phyloP scores from a whole-genome alignment of 2,888 invertebrate genomes.

The Apodemia duryi region DNA sequence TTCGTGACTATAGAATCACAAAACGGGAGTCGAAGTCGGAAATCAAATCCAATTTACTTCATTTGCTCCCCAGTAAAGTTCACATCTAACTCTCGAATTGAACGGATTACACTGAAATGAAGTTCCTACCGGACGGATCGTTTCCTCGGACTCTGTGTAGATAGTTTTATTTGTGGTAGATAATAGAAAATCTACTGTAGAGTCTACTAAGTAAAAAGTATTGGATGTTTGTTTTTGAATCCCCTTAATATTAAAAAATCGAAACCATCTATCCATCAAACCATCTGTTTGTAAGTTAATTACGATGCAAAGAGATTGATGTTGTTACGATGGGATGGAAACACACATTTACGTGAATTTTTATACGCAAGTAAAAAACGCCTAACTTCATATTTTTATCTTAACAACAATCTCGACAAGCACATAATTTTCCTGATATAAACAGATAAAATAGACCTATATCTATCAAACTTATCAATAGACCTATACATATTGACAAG shows the following conservation, averaged over 20 bases:
- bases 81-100: constrained; percentile 65
- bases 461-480: too few species aligned
- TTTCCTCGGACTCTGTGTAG: constrained; percentile 35
- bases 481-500: too few species aligned
- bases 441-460: too few species aligned
- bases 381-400: too few species aligned
- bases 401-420: too few species aligned
- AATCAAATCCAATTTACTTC: constrained; percentile 75
- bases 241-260: not conserved
- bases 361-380: too few species aligned
- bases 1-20: constrained; percentile 60
- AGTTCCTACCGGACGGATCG: constrained; percentile 39
- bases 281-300: too few species aligned
- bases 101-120: constrained; percentile 63
- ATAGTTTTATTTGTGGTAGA: constrained; percentile 28
- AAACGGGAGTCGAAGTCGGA: constrained; percentile 62
- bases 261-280: too few species aligned
- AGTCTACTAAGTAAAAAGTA: constrained; percentile 4
- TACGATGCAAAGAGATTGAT: too few species aligned
- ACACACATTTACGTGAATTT: too few species aligned
- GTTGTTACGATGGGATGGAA: too few species aligned
- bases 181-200: constrained; percentile 10
- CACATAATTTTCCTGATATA: too few species aligned
- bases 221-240: not conserved
- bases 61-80: constrained; percentile 71